These are phyloP conservation scores for Brachionus asplanchnoidis DNA, from an alignment of 1,140 invertebrate species.

Conservation along the genomic window DNA sequence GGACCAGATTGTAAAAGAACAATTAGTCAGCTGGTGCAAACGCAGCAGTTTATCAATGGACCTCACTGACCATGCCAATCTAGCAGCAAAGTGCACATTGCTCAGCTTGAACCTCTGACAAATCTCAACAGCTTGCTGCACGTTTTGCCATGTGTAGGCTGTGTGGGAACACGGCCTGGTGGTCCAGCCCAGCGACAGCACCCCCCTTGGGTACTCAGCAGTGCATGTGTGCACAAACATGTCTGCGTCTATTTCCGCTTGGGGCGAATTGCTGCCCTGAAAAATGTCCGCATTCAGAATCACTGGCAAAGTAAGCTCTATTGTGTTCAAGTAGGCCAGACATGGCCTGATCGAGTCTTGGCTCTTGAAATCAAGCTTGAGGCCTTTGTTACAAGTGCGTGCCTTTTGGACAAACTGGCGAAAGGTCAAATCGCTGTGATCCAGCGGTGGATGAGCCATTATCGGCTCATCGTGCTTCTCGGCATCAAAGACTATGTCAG, in stretches of 20 bases:
- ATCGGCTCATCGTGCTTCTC: constrained; percentile 16
- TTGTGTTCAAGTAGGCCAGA: neutral
- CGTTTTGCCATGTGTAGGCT: neutral
- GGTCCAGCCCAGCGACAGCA: constrained; percentile 35
- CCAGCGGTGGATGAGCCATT: constrained; percentile 29
- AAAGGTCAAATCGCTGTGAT: constrained; percentile 22
- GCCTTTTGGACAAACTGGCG: neutral
- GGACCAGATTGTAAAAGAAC: constrained; percentile 22
- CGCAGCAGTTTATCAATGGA: neutral
- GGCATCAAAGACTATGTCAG: neutral
- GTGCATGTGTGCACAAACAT: neutral
- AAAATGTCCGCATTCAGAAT: constrained; percentile 39
- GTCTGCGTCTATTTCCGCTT: neutral
- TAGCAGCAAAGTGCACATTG: neutral
- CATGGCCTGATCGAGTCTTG: neutral
- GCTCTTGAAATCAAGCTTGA: constrained; percentile 39
- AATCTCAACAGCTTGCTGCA: neutral
- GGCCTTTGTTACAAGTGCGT: neutral
- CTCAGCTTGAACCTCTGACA: neutral
- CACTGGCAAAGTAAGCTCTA: neutral
- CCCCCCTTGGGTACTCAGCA: neutral
- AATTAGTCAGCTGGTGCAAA: neutral
- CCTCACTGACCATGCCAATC: neutral
- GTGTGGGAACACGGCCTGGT: neutral
- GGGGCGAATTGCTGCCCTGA: neutral